Base-by-base conservation (phyloP, 2,113 vertebrate species). In the Salvelinus alpinus region DNA sequence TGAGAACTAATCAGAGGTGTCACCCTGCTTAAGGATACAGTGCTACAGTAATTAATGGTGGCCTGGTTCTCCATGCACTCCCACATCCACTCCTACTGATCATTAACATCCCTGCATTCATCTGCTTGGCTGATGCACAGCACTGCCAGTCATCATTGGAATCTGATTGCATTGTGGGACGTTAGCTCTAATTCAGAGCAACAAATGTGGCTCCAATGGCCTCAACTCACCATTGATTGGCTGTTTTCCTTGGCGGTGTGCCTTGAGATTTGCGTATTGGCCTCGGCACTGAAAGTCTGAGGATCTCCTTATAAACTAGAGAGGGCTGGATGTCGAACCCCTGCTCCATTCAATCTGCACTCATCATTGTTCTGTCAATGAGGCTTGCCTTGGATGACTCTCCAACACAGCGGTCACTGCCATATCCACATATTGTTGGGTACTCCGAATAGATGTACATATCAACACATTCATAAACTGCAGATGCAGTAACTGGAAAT, bases 331-430 rank as follows among this genome's bases (percentile, higher is more conserved):
- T 88, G 91, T 92, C 57, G 88, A 91, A 75, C 80, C 84, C 59
- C 84, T 81, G 77, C 87, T 87, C 76, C 8, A 88, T 44, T 44
- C 38, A 44, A 44, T 44, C 38, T 44, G 38, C 8, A 11, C 38
- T 44, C 8, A 11, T 44, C 38, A 44, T 90, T 87, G 88, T 87
- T 88, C 77, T 82, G 88, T 89, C 89, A 81, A 86, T 88, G 81
- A 73, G 64, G 74, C 9, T 25, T 9, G n/a, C 75, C 78, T 78
- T 82, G 82, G 87, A 88, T 60, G 75, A 88, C 84, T 87, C 78
- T 70, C 48, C 12, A 16, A 81, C 82, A 78, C 27, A 22, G 60
- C 75, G 60, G 65, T 38, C 62, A 66, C 82, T 74, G 77, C 80
- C 68, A 76, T 31, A 48, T 20, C 72, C 80, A 88, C 84, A 86